phyloP scores from a whole-genome alignment of 2,113 vertebrate species.

The Pithys albifrons region DNA sequence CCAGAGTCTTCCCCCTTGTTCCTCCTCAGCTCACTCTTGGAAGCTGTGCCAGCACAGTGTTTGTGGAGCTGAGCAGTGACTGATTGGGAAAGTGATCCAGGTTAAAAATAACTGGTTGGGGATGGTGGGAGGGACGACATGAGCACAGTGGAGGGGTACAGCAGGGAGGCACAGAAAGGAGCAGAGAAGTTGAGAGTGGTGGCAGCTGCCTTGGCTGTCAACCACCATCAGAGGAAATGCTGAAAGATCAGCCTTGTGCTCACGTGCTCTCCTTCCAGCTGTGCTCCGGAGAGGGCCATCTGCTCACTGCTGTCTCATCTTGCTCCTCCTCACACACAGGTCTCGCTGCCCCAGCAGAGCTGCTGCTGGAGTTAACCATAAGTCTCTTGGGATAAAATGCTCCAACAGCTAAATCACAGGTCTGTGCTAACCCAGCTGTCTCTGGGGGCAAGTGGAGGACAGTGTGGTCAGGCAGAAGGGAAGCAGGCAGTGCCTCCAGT shows the following conservation, averaged over 20 bases:
- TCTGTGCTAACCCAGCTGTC: neutral
- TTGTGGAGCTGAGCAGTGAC: neutral
- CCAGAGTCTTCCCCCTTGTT: neutral
- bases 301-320: neutral
- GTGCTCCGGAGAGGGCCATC: neutral
- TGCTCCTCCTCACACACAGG: neutral
- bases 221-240: neutral
- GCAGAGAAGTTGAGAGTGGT: neutral
- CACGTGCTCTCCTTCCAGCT: conserved; percentile 19
- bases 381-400: neutral
- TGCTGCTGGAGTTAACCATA: conserved; percentile 16
- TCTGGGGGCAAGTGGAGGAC: fast-evolving
- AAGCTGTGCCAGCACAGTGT: neutral
- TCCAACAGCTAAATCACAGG: neutral
- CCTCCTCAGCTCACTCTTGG: neutral
- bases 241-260: neutral
- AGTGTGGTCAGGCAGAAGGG: neutral
- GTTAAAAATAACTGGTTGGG: neutral
- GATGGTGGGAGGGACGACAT: neutral
- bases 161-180: neutral
- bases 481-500: fast-evolving
- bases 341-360: neutral
- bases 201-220: conserved; percentile 7
- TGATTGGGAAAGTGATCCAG: neutral
- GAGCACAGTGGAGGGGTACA: fast-evolving